Percentiles rank a stretch among this genome's conserved stretches.
Conservation (phyloP, 2,797 vertebrate species). For the Lemur catta region DNA sequence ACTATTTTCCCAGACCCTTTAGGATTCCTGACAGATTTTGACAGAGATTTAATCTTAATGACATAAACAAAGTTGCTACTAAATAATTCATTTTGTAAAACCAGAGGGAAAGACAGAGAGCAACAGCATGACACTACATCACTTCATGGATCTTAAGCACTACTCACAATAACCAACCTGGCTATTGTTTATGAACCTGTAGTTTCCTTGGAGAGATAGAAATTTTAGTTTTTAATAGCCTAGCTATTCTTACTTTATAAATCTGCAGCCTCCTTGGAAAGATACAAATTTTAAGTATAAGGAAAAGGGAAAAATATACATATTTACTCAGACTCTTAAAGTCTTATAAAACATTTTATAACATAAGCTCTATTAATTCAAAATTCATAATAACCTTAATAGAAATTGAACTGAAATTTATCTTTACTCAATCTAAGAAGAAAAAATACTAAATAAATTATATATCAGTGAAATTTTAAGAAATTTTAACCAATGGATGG, state of each 20-base stretch:
- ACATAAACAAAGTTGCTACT: conserved; percentile 32
- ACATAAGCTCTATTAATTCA: not conserved
- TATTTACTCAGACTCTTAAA: not conserved
- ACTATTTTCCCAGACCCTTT: not conserved
- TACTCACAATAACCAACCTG: not conserved
- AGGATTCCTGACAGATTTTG: conserved; percentile 34
- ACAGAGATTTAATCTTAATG: conserved; percentile 47
- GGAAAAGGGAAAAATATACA: not conserved
- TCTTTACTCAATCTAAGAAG: not conserved
- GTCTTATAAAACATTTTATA: not conserved
- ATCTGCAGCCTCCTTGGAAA: not conserved
- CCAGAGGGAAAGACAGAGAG: not conserved
- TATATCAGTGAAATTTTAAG: not conserved
- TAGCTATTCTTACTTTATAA: not conserved
- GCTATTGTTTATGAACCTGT: not conserved
- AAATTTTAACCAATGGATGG: not conserved
- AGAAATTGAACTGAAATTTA: not conserved
- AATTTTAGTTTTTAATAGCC: not conserved
- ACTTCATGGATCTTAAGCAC: not conserved
- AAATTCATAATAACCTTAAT: not conserved
- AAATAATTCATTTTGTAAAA: conserved; percentile 48
- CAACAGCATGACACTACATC: not conserved
- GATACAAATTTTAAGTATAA: not conserved
- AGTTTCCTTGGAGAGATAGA: not conserved
- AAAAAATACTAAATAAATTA: not conserved